Conservation (phyloP, 2,797 vertebrate species). For the Stomatorhinus walkeri region DNA sequence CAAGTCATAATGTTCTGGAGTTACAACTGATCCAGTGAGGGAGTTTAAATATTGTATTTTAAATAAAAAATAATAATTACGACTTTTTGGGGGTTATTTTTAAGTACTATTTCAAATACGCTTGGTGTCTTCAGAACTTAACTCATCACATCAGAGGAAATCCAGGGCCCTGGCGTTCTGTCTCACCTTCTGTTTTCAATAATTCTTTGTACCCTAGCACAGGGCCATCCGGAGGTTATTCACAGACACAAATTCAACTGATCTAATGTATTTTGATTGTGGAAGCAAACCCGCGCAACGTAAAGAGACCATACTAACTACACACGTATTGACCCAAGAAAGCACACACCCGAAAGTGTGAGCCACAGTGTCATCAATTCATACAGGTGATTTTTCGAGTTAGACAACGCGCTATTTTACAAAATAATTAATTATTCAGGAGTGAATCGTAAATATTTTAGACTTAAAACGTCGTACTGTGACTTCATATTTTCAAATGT, state of each 20-base stretch:
- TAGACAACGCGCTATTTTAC: background rate
- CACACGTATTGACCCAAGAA: background rate
- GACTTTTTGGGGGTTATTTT: constrained; percentile 43
- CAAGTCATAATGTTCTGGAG: constrained; percentile 74
- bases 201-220: background rate
- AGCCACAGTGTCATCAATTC: background rate
- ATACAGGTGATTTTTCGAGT: background rate
- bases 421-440: background rate
- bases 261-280: background rate
- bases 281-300: background rate
- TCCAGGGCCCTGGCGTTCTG: background rate
- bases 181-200: background rate
- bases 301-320: background rate
- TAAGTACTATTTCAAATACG: background rate
- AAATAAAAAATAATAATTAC: constrained; percentile 70
- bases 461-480: background rate
- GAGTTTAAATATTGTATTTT: constrained; percentile 73
- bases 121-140: background rate
- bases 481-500: background rate
- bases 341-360: background rate
- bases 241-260: background rate
- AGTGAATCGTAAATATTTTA: background rate
- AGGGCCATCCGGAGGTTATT: background rate
- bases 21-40: constrained; percentile 63
- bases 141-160: background rate